Percentiles rank a stretch among this genome's conserved stretches.
These are phyloP conservation scores for Anoplius nigerrimus DNA, from an alignment of 2,888 invertebrate species.

Conservation along the genomic window DNA sequence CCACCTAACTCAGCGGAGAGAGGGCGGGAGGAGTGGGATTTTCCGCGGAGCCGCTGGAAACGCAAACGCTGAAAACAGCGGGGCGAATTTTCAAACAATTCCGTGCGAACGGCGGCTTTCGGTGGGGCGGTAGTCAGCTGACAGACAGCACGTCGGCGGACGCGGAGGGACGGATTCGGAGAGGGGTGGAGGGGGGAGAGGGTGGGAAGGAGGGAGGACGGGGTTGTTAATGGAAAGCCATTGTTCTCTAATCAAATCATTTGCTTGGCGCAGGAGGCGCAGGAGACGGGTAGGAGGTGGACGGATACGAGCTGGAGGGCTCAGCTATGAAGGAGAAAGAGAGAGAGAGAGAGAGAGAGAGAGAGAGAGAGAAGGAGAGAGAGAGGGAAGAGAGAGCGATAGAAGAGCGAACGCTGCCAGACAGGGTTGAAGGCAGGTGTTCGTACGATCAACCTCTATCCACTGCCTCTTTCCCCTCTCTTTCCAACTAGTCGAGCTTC, in stretches of 20 bases:
- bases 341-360: slow-evolving; percentile 20
- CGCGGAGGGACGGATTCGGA: slow-evolving; percentile 32
- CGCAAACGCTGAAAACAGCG: slow-evolving; percentile 25
- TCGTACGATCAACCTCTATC: slow-evolving; percentile 30
- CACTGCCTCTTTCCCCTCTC: neutral
- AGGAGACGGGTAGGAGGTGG: slow-evolving; percentile 44
- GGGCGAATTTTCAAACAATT: slow-evolving; percentile 53
- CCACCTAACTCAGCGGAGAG: too few relatives aligned
- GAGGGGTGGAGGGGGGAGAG: slow-evolving; percentile 35
- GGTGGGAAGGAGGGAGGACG: slow-evolving; percentile 43
- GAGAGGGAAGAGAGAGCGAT: slow-evolving; percentile 26
- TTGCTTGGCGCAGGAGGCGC: slow-evolving; percentile 66
- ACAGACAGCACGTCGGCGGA: slow-evolving; percentile 57
- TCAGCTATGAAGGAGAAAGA: slow-evolving; percentile 2
- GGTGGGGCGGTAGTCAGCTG: slow-evolving; percentile 62
- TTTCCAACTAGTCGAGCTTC: neutral
- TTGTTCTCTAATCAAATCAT: slow-evolving; percentile 75
- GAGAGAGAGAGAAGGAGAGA: slow-evolving; percentile 1
- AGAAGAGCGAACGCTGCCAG: slow-evolving; percentile 22
- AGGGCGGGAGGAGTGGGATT: neutral
- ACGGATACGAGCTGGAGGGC: slow-evolving; percentile 4
- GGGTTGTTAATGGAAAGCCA: slow-evolving; percentile 74
- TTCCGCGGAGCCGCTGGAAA: slow-evolving; percentile 8
- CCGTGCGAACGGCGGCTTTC: slow-evolving; percentile 20
- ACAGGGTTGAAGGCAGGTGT: slow-evolving; percentile 41